A percentile compares a stretch with the other conserved stretches of the same genome.
phyloP scores from a whole-genome alignment of 2,888 invertebrate species.

The Hyposoter didymator region DNA sequence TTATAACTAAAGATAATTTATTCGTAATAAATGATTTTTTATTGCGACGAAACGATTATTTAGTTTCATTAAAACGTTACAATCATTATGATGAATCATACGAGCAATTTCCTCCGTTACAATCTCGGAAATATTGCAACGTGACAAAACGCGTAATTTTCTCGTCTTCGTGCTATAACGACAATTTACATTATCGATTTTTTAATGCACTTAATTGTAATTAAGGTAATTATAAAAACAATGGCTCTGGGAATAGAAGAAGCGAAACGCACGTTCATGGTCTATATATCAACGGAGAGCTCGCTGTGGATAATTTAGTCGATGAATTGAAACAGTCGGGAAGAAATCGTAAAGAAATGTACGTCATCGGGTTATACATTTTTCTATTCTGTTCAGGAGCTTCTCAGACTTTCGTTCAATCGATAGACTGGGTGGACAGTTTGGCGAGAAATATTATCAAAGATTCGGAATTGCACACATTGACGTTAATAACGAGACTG shows the following conservation, averaged over 20 bases:
- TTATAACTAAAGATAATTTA: conserved; percentile 54
- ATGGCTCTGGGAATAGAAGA: no score
- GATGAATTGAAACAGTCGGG: no score
- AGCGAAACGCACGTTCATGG: no score
- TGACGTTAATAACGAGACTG: background rate
- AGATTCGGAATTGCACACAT: background rate
- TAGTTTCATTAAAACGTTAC: background rate
- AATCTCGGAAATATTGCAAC: no score
- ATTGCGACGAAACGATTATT: background rate
- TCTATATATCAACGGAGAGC: no score
- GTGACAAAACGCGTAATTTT: no score
- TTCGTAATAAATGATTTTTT: conserved; percentile 53
- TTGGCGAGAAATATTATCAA: background rate
- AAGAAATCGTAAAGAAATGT: background rate
- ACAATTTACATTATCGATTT: no score
- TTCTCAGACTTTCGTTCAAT: background rate
- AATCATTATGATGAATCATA: background rate
- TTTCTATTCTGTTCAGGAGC: background rate
- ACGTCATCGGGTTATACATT: background rate
- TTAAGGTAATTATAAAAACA: no score
- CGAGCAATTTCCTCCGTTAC: no score
- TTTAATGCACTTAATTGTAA: no score
- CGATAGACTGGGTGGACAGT: background rate
- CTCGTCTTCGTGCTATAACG: no score
- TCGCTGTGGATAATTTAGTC: no score